Evolutionary conservation across 2,888 invertebrate species (phyloP).

Genomic region (Chaetogeoica ovagalla): DNA sequence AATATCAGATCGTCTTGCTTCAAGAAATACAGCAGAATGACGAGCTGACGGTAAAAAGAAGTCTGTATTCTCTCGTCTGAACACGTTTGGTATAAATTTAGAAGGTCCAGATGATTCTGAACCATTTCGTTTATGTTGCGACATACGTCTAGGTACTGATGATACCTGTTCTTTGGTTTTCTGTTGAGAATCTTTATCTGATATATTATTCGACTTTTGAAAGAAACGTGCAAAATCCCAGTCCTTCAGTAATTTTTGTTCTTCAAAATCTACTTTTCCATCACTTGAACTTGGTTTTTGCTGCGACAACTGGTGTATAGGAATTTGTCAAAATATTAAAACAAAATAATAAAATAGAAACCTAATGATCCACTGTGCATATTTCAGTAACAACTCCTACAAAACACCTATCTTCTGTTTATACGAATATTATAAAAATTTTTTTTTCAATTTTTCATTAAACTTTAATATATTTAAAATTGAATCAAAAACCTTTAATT

Average conservation of each 20-base stretch:
- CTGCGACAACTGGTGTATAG: slow-evolving; percentile 39
- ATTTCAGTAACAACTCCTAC: slow-evolving; percentile 8
- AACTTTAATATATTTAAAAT: neutral
- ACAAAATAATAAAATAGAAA: slow-evolving; percentile 30
- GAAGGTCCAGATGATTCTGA: slow-evolving; percentile 54
- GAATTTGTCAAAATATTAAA: slow-evolving; percentile 51
- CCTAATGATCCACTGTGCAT: slow-evolving; percentile 20
- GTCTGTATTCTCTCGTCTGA: slow-evolving; percentile 82
- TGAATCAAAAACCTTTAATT: neutral
- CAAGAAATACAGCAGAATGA: slow-evolving; percentile 72
- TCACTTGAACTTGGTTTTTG: slow-evolving; percentile 43
- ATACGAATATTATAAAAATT: neutral
- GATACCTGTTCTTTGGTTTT: slow-evolving; percentile 48
- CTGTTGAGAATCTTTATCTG: slow-evolving; percentile 43
- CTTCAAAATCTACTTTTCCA: slow-evolving; percentile 66
- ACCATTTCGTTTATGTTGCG: slow-evolving; percentile 57
- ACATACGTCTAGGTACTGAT: slow-evolving; percentile 58
- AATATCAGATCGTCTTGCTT: slow-evolving; percentile 61
- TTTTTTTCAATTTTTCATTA: neutral
- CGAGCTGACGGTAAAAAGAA: slow-evolving; percentile 72
- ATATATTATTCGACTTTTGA: slow-evolving; percentile 60
- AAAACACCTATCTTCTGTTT: neutral
- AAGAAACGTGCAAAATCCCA: slow-evolving; percentile 88
- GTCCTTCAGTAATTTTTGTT: slow-evolving; percentile 78
- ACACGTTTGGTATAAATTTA: slow-evolving; percentile 58